Evolutionary conservation across 2,113 vertebrate species (phyloP).

Genomic region (Propithecus coquereli): DNA sequence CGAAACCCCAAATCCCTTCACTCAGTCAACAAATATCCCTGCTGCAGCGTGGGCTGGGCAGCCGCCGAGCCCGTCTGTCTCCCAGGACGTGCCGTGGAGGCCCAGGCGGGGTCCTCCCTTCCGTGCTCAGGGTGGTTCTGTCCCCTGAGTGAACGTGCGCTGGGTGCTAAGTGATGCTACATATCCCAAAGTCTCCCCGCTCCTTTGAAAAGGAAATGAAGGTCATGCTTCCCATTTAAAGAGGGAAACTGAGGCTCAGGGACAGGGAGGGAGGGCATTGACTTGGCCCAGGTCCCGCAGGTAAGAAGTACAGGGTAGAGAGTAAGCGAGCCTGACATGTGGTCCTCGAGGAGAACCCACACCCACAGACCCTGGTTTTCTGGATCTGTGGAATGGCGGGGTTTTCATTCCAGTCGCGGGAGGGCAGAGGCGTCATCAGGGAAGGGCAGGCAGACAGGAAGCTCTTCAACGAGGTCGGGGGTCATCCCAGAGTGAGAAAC

Average conservation of each 20-base stretch:
- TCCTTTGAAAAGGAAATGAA: background rate
- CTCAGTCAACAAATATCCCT: background rate
- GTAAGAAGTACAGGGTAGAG: too few relatives aligned
- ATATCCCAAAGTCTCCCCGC: background rate
- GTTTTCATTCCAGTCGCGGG: background rate
- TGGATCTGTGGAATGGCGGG: background rate
- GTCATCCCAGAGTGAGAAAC: background rate
- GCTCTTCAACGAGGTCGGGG: background rate
- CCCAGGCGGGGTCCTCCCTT: background rate
- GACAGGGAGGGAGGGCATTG: too few relatives aligned
- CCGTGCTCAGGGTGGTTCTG: fast-evolving
- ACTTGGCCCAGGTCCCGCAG: background rate
- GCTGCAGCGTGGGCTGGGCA: background rate
- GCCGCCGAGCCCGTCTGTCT: background rate
- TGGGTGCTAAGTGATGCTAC: background rate
- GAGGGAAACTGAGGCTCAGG: background rate
- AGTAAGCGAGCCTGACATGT: fast-evolving
- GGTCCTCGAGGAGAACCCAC: background rate
- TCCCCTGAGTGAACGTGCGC: background rate
- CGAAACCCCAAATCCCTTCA: background rate
- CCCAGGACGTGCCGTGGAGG: fast-evolving
- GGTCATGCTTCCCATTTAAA: background rate
- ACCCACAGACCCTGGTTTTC: background rate
- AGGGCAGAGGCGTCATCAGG: background rate
- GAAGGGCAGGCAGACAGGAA: background rate